Evolutionary conservation across 2,888 invertebrate genomes (phyloP), one percentile per base, ranked within the genome.

Genomic region (Hypselothyrea guttata): DNA sequence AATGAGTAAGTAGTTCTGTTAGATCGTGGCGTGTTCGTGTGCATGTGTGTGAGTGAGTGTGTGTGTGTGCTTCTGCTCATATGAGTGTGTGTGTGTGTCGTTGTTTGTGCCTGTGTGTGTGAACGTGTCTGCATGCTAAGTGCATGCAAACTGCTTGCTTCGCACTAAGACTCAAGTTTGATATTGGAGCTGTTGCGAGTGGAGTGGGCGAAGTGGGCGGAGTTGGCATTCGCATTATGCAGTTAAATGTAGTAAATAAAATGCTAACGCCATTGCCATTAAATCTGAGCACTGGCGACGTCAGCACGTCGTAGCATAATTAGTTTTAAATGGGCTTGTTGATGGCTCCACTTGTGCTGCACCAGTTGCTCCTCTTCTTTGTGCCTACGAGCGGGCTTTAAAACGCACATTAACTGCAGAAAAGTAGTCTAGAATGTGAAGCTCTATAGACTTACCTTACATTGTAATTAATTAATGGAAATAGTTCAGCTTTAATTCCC

Each of bases 171-270:
- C 52, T 27, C 22, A 13, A 48, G 49, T 35, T 13, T 28, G 40
- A 48, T 52, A 40, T 12, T 61, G 27, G 15, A 30, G 16, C 13
- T 16, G 22, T 12, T 37, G 7, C 11, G 18, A 31, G 16, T 28
- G 18, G 38, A 38, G 38, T 30, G 52, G 38, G 34, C 2, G 27
- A 16, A 9, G 5, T 37, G 42, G 34, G 40, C n/a, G 37, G 9
- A 18, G n/a, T n/a, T n/a, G n/a, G 57, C 54, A 59, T 52, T 60
- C 58, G 59, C 65, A 75, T 75, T 75, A 78, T 82, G 82, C 78
- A 77, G 84, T 82, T 79, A 84, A 84, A 84, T 84, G 85, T 82
- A 78, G 66, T 75, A 84, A 84, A 82, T 84, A 82, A 78, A 84
- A 79, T 75, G 84, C 72, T 71, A 77, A 82, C 78, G 78, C 75